Conservation (phyloP, 2,888 invertebrate genomes). For the Pandemis heparana region DNA sequence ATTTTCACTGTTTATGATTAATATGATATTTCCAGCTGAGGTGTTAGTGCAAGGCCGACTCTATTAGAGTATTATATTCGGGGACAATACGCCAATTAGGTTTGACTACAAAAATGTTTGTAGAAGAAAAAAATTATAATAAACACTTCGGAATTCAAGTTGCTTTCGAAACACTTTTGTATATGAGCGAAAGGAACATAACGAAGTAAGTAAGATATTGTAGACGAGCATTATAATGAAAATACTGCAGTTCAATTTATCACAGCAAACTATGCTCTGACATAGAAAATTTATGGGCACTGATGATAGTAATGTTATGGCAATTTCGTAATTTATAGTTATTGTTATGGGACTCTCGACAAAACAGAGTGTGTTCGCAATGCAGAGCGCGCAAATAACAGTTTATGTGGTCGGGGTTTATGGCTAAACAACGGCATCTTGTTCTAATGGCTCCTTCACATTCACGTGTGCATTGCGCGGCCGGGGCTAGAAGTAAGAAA, state of each 20-base stretch:
- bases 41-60: constrained; percentile 18
- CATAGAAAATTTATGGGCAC: constrained; percentile 26
- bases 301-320: constrained; percentile 30
- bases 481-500: background rate
- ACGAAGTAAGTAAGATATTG: background rate
- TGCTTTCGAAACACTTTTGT: background rate
- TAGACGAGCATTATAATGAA: background rate
- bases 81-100: background rate
- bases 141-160: too few relatives aligned
- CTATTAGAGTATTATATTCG: background rate
- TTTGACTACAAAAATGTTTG: too few relatives aligned
- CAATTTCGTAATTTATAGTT: constrained; percentile 37
- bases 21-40: constrained; percentile 18
- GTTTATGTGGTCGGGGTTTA: constrained; percentile 26
- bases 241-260: constrained; percentile 10
- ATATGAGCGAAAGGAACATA: background rate
- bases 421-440: constrained; percentile 8
- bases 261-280: background rate
- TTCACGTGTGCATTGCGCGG: background rate
- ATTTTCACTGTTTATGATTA: constrained; percentile 39
- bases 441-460: constrained; percentile 1
- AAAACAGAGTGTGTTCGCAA: constrained; percentile 24
- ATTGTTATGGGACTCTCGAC: constrained; percentile 32
- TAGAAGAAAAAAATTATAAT: too few relatives aligned
- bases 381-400: constrained; percentile 27